Base-by-base conservation (phyloP, 2,113 vertebrate species). In the Paramormyrops kingsleyae region DNA sequence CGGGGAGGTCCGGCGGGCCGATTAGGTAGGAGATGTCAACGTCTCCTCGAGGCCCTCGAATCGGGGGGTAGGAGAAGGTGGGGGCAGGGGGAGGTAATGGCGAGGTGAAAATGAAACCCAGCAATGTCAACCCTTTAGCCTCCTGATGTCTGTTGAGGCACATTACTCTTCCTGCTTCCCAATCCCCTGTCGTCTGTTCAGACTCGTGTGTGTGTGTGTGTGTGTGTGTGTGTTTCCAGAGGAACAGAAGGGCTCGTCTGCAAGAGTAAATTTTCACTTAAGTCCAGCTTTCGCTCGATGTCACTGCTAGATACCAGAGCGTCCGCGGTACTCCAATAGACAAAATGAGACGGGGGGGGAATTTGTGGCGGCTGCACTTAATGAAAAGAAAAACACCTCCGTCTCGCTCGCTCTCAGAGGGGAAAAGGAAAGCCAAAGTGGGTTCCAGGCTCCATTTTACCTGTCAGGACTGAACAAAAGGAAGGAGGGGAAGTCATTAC, bases 61-160 rank as follows among this genome's bases (percentile, higher is more conserved):
- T 50, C 88, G 44, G 47, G 15, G 47, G 84, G 83, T 88, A 66
- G 74, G 80, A 44, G 92, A 39, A 70, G 35, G 84, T 4, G 39
- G 56, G 19, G 35, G 35, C 59, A 52, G 12, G 31, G 17, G 52
- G 53, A 0, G 53, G 84, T 46, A 89, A 91, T 91, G 91, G 90
- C 86, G 94, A 94, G 90, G 93, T 93, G 92, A 95, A 93, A 90
- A 92, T 92, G 90, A 92, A 94, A 91, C 90, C 89, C 47, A 83
- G 88, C 87, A 49, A 83, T 92, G 94, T 92, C 92, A 90, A 91
- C 92, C 92, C 59, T 92, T 94, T 92, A 92, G 89, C 91, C 89
- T 66, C 87, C 47, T 35, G 53, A 66, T 88, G 90, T 91, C 91
- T 91, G 89, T 88, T 90, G 86, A 89, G 84, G 88, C 91, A 93